Base-by-base conservation (phyloP, 2,888 invertebrate species). In the Zygogramma bicolorata region DNA sequence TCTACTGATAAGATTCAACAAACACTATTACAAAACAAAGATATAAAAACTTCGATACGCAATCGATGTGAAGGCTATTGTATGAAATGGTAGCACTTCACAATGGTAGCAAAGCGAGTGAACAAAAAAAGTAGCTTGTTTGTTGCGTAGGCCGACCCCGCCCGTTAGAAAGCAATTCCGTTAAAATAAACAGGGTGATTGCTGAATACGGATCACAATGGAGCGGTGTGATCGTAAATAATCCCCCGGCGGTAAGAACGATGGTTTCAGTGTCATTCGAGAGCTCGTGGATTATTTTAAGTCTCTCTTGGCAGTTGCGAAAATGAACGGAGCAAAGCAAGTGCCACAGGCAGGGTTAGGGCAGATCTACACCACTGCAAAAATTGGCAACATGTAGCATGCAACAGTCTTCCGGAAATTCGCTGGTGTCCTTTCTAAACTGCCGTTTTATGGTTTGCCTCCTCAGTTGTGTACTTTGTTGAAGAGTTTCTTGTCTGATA, bases 101-200 rank as follows among this genome's bases (percentile, higher is more conserved):
- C 79, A 80, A 77, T 79, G 77, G 80, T 80, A 79, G 77, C 77
- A 67, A 65, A 76, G 77, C 70, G 77, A 78, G 76, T 73, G 79
- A 80, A 77, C 77, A 77, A 80, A 79, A 80, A 81, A 81, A 79
- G 81, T 80, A 81, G 80, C 81, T 78, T 80, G 81, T 81, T 80
- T 80, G 79, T 83, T 82, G 83, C 83, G 83, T 83, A 83, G 83
- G 83, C 74, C 79, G 83, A 80, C 83, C 83, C 82, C 83, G 82
- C 83, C 83, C 82, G 82, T 80, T 83, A 83, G 83, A 83, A 83
- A 83, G 83, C 82, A 82, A 82, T 82, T 79, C 79, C 79, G 80
- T 79, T 77, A 75, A 71, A 66, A 61, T 71, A 75, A 74, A 79
- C 82, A 81, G 82, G 81, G 81, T 81, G 80, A 80, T 74, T 68